Percentiles rank a stretch among this genome's conserved stretches.
These are phyloP conservation scores for Alosa alosa DNA, from an alignment of 2,113 vertebrate species.

Conservation along the genomic window DNA sequence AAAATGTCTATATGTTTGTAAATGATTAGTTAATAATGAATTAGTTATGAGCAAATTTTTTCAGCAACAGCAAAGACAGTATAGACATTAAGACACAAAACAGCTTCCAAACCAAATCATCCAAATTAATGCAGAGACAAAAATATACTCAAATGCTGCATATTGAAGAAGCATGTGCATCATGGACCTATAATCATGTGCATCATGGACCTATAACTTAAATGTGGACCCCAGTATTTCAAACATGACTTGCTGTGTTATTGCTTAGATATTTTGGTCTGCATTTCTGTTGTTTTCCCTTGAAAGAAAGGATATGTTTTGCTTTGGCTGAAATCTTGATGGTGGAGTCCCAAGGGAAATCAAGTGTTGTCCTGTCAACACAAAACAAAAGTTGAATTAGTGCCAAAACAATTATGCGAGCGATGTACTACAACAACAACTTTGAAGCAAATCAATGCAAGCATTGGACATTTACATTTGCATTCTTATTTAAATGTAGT, in stretches of 20 bases:
- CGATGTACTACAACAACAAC: background rate
- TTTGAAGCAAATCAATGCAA: background rate
- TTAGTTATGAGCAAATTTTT: too few species aligned
- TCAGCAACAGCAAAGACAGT: too few species aligned
- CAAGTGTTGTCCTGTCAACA: background rate
- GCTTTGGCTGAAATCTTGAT: background rate
- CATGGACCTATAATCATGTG: background rate
- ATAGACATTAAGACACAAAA: too few species aligned
- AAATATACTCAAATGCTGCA: too few species aligned
- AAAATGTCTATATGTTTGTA: too few species aligned
- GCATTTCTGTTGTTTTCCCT: background rate
- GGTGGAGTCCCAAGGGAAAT: background rate
- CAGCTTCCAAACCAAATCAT: too few species aligned
- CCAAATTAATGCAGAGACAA: too few species aligned
- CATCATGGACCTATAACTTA: background rate
- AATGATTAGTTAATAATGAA: too few species aligned
- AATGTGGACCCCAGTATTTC: too few species aligned
- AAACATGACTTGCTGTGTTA: background rate
- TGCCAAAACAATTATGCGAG: background rate
- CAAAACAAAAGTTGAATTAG: background rate
- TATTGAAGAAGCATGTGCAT: too few species aligned
- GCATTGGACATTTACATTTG: background rate
- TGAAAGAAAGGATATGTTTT: background rate
- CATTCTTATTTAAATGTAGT: background rate
- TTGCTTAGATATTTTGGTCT: background rate